Evolutionary conservation across 2,888 invertebrate species (phyloP).

Genomic region (Brachycybe producta): DNA sequence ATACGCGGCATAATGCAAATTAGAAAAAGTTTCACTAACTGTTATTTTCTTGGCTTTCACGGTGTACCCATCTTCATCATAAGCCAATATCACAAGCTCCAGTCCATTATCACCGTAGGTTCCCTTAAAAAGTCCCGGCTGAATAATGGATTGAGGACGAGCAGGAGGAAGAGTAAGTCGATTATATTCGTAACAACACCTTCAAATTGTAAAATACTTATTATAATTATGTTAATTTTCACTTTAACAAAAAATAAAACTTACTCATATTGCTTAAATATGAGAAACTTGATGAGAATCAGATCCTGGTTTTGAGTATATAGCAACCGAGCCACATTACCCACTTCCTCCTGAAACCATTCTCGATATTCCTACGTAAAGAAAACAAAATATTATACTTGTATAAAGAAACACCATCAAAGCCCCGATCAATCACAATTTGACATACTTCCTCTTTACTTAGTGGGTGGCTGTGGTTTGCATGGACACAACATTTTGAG

Average conservation of each 20-base stretch:
- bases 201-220: constrained; percentile 2
- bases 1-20: no score
- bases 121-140: constrained; percentile 30
- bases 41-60: constrained; percentile 27
- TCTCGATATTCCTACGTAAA: constrained; percentile 21
- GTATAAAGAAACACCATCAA: neutral
- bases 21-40: constrained; percentile 23
- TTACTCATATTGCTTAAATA: constrained; percentile 23
- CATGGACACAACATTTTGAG: constrained; percentile 17
- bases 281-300: constrained; percentile 23
- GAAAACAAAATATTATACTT: neutral
- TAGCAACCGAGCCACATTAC: constrained; percentile 13
- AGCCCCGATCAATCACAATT: no score
- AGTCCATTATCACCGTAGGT: constrained; percentile 30
- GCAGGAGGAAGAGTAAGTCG: constrained; percentile 13
- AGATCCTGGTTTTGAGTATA: constrained; percentile 20
- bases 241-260: constrained; percentile 9
- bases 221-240: neutral
- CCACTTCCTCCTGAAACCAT: constrained; percentile 23
- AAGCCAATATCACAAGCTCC: constrained; percentile 28
- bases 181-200: constrained; percentile 18
- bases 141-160: constrained; percentile 19
- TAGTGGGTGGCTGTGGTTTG: constrained; percentile 15
- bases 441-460: constrained; percentile 15
- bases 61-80: constrained; percentile 23